Evolutionary conservation across 1,140 invertebrate genomes (phyloP), one percentile per base, ranked within the genome.

Genomic region (Brevipalpus yothersi): DNA sequence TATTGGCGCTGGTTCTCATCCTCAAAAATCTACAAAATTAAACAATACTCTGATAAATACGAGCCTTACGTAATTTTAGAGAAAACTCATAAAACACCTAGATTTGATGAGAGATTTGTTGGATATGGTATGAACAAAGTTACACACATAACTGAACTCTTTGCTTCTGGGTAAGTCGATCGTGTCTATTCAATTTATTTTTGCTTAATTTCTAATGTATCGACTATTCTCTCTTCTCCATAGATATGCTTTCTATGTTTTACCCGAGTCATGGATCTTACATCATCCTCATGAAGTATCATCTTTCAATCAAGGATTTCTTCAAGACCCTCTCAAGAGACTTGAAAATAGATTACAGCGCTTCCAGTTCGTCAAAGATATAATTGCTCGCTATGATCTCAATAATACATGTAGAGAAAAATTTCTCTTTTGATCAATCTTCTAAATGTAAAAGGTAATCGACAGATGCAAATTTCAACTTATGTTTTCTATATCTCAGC

Each of bases 51-150:
- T 57, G 67, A 68, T 60, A 68, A 68, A 64, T 67, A 66, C 53
- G 66, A 67, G 56, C 67, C 67, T 45, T 67, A 67, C 62, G 41
- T 67, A 4, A 60, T 67, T 57, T 39, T 67, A 31, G 60, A 63
- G 63, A 67, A 66, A 58, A 60, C 61, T 17, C 39, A 47, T 42
- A 9, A 58, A 41, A 10, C 65, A 19, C 66, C 66, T 21, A 49
- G 59, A 13, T 67, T 64, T 59, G 63, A 65, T 62, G 66, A 68
- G 63, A 40, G 58, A 42, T 64, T 68, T 58, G 45, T 60, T 17
- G 67, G 67, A 21, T 68, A 68, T 61, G 67, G 67, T 40, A 68
- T 68, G 67, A 68, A 68, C 56, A 68, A 68, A 65, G 65, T 68
- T 11, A 67, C 66, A 58, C 63, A 65, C 53, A 66, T 63, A 17